These are phyloP conservation scores for Pyralis farinalis DNA, from an alignment of 2,888 invertebrate species.

Conservation along the genomic window DNA sequence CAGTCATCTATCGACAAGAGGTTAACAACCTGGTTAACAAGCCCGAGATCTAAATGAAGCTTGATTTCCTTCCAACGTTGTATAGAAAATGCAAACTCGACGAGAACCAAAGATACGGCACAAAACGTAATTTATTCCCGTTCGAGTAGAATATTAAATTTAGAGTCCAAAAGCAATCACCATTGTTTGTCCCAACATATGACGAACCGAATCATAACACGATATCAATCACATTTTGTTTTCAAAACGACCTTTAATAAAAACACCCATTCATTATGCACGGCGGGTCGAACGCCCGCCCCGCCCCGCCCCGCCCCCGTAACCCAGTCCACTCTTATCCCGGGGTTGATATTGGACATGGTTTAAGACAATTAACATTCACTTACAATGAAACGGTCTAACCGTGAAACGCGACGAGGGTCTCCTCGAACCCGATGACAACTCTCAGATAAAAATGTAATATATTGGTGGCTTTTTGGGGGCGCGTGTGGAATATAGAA, in stretches of 20 bases:
- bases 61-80: too few species aligned
- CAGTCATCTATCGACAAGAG: too few species aligned
- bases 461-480: constrained; percentile 37
- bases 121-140: too few species aligned
- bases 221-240: not conserved
- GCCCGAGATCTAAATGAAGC: too few species aligned
- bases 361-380: constrained; percentile 9
- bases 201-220: not conserved
- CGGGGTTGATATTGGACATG: not conserved
- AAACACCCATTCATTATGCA: not conserved
- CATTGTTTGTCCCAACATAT: not conserved
- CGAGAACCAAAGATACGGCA: too few species aligned
- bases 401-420: constrained; percentile 30
- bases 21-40: too few species aligned
- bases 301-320: not conserved
- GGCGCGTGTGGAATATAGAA: constrained; percentile 10
- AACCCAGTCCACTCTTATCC: too few species aligned
- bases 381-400: constrained; percentile 29
- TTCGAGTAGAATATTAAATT: too few species aligned
- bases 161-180: not conserved
- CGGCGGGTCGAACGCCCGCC: not conserved
- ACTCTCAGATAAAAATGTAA: constrained; percentile 39
- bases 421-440: constrained; percentile 32
- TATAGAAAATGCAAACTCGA: too few species aligned
- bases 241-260: not conserved